A percentile compares a stretch with the other conserved stretches of the same genome.
Conservation (phyloP, 2,113 vertebrate genomes). For the Equus quagga region DNA sequence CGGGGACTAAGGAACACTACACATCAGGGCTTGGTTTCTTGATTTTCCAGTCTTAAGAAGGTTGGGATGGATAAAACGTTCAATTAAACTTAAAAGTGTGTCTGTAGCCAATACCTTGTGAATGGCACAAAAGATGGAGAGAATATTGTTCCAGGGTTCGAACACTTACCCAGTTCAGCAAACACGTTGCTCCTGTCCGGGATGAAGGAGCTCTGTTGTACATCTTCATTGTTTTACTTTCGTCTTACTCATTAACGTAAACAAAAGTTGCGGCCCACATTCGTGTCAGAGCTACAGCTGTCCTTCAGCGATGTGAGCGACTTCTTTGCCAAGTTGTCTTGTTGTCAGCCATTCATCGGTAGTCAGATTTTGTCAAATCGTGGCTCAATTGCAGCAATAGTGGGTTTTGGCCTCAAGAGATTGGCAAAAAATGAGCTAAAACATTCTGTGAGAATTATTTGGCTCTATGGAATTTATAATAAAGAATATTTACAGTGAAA, state of each 20-base stretch:
- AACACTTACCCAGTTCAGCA: not conserved
- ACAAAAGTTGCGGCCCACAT: not conserved
- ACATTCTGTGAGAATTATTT: not conserved
- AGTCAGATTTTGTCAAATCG: not conserved
- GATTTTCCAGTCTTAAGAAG: not conserved
- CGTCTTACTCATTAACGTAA: not conserved
- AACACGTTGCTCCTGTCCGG: accelerated
- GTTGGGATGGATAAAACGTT: not conserved
- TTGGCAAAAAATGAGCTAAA: not conserved
- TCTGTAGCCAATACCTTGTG: not conserved
- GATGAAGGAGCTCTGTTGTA: not conserved
- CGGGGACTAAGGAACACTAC: not conserved
- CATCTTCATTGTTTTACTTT: not conserved
- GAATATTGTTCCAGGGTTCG: no score
- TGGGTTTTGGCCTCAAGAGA: not conserved
- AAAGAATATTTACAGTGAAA: not conserved
- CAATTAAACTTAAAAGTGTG: not conserved
- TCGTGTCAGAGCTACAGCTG: accelerated
- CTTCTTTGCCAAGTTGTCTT: not conserved
- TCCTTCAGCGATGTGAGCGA: not conserved
- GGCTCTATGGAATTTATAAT: not conserved
- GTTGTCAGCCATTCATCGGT: accelerated
- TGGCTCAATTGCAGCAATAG: not conserved
- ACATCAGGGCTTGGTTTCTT: not conserved
- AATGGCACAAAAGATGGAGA: not conserved